Percentiles rank a stretch among this genome's conserved stretches.
Evolutionary conservation across 2,113 vertebrate genomes (phyloP).

Genomic region (Egretta garzetta): DNA sequence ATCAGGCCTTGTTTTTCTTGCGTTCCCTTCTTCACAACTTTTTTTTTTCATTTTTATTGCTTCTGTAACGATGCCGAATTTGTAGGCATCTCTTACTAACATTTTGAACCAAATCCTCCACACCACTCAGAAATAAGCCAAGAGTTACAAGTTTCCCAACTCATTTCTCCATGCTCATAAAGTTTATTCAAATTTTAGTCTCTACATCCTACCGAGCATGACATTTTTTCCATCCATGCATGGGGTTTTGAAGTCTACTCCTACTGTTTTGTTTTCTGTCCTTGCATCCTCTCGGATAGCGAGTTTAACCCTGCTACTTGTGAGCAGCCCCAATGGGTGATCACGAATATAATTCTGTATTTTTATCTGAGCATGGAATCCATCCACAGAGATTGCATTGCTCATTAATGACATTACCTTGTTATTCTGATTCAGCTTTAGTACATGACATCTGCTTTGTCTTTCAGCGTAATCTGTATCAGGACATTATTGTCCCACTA

Average conservation of each 20-base stretch:
- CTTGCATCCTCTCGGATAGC: background rate
- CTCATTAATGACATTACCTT: slow-evolving; percentile 37
- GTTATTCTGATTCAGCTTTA: slow-evolving; percentile 37
- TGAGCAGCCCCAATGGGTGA: background rate
- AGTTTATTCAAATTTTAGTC: background rate
- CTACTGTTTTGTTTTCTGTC: background rate
- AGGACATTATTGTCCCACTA: slow-evolving; percentile 21
- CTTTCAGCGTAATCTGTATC: slow-evolving; percentile 39
- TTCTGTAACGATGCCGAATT: background rate
- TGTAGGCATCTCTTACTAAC: background rate
- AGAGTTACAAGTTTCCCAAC: background rate
- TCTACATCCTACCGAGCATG: fast-evolving
- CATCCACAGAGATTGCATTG: background rate
- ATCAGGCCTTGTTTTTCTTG: background rate
- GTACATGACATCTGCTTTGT: slow-evolving; percentile 44
- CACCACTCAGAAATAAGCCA: background rate
- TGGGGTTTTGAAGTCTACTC: background rate
- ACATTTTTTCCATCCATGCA: background rate
- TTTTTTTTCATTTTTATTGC: background rate
- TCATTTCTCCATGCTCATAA: background rate
- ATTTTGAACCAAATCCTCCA: background rate
- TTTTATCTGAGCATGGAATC: background rate
- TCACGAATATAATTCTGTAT: background rate
- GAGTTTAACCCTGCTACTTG: background rate
- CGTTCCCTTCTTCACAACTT: background rate